These are phyloP conservation scores for Drosophila insularis DNA, from an alignment of 1,140 invertebrate species.

Conservation along the genomic window DNA sequence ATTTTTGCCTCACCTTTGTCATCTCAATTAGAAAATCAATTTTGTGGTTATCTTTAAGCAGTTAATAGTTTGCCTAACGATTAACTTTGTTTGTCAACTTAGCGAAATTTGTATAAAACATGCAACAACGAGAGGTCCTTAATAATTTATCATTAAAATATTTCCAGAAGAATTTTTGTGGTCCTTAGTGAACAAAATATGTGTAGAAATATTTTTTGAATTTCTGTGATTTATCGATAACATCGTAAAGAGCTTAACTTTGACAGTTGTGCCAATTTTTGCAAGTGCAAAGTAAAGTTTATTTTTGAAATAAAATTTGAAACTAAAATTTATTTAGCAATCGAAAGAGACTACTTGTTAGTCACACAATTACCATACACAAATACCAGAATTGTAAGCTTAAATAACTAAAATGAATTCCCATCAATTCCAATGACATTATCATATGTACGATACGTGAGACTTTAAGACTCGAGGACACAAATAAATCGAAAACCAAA, in stretches of 20 bases:
- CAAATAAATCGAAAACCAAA: constrained; percentile 14
- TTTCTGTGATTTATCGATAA: too few relatives aligned
- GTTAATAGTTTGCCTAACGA: not conserved
- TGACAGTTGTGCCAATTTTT: too few relatives aligned
- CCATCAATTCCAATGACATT: constrained; percentile 2
- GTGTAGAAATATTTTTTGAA: too few relatives aligned
- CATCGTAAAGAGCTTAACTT: too few relatives aligned
- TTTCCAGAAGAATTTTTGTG: not conserved
- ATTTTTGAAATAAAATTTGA: too few relatives aligned
- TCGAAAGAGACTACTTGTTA: not conserved
- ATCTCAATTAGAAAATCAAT: too few relatives aligned
- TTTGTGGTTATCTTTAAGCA: not conserved
- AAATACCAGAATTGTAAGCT: not conserved
- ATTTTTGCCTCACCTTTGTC: too few relatives aligned
- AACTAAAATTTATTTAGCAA: too few relatives aligned
- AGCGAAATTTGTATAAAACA: not conserved
- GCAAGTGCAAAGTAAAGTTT: too few relatives aligned
- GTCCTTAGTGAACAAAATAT: too few relatives aligned
- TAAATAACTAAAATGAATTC: constrained; percentile 1
- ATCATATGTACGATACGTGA: not conserved
- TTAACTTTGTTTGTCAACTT: not conserved
- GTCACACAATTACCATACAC: not conserved
- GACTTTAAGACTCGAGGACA: constrained; percentile 4
- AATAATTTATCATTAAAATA: too few relatives aligned
- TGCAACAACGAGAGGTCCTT: too few relatives aligned